Percentiles rank a stretch among this genome's conserved stretches.
Conservation (phyloP, 2,797 vertebrate genomes). For the Pipistrellus kuhlii region DNA sequence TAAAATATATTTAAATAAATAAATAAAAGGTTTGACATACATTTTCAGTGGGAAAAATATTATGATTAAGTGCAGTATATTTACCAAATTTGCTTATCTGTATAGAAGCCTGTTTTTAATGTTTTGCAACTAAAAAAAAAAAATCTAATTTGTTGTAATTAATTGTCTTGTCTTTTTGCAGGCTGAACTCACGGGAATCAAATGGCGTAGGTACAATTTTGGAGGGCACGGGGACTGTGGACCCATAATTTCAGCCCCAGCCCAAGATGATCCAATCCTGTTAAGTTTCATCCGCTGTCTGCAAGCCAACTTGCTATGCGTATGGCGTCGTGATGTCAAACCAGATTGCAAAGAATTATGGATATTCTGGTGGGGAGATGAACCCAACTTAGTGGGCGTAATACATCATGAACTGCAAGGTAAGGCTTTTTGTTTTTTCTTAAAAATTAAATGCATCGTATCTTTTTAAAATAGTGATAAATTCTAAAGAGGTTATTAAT, state of each 20-base stretch:
- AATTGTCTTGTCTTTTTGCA: conserved; percentile 75
- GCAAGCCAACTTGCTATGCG: conserved; percentile 97
- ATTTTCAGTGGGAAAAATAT: conserved; percentile 54
- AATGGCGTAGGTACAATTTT: conserved; percentile 99
- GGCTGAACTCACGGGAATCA: conserved; percentile 99
- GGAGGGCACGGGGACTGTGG: conserved; percentile 96
- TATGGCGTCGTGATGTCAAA: conserved; percentile 97
- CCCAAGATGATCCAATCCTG: conserved; percentile 98
- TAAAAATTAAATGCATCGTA: conserved; percentile 44
- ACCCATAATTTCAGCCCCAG: conserved; percentile 97
- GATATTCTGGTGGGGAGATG: conserved; percentile 99
- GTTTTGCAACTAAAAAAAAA: conserved; percentile 32
- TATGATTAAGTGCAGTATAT: neutral
- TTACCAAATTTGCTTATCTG: conserved; percentile 33
- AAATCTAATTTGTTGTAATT: conserved; percentile 45
- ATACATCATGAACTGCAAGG: conserved; percentile 98
- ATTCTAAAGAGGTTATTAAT: conserved; percentile 40
- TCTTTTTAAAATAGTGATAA: conserved; percentile 39
- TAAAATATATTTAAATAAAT: too few species aligned
- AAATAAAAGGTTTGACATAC: neutral
- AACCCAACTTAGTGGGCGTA: conserved; percentile 95
- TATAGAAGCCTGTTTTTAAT: conserved; percentile 35
- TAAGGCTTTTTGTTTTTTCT: conserved; percentile 85
- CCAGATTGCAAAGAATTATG: conserved; percentile 96
- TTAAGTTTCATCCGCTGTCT: conserved; percentile 98